Evolutionary conservation across 2,113 vertebrate genomes (phyloP).

Genomic region (Lepisosteus oculatus): DNA sequence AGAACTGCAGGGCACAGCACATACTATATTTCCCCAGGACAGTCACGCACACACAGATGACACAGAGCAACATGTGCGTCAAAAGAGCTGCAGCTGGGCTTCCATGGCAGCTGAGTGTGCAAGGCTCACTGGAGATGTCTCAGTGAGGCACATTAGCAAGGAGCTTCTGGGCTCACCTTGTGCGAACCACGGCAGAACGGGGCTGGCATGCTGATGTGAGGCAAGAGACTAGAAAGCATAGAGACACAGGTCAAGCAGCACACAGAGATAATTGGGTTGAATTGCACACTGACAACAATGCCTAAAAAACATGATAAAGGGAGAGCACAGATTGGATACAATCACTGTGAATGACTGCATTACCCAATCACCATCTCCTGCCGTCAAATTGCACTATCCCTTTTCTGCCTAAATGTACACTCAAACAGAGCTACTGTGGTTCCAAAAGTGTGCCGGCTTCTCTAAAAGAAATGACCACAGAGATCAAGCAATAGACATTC

Average conservation of each 20-base stretch:
- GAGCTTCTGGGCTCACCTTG: slow-evolving; percentile 37
- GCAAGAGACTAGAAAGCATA: slow-evolving; percentile 63
- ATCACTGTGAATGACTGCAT: too few species aligned
- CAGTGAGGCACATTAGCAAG: slow-evolving; percentile 53
- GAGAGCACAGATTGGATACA: not conserved
- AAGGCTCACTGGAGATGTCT: slow-evolving; percentile 70
- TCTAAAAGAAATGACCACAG: too few species aligned
- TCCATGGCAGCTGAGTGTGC: slow-evolving; percentile 64
- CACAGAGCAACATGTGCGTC: slow-evolving; percentile 64
- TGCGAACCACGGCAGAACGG: not conserved
- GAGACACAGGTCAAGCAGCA: not conserved
- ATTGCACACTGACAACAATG: not conserved
- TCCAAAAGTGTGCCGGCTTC: too few species aligned
- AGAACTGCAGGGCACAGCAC: not conserved
- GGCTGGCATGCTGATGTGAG: slow-evolving; percentile 40
- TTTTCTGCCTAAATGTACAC: too few species aligned
- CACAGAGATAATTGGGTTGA: not conserved
- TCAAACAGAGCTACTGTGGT: too few species aligned
- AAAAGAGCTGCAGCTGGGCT: slow-evolving; percentile 58
- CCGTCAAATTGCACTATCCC: too few species aligned
- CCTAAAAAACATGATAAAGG: not conserved
- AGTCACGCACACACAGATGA: slow-evolving; percentile 63
- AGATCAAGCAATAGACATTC: too few species aligned
- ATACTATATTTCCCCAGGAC: slow-evolving; percentile 38
- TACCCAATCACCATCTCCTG: too few species aligned